Evolutionary conservation across 1,140 invertebrate genomes (phyloP), one percentile per base, ranked within the genome.

Genomic region (Drosophila ercepeae): DNA sequence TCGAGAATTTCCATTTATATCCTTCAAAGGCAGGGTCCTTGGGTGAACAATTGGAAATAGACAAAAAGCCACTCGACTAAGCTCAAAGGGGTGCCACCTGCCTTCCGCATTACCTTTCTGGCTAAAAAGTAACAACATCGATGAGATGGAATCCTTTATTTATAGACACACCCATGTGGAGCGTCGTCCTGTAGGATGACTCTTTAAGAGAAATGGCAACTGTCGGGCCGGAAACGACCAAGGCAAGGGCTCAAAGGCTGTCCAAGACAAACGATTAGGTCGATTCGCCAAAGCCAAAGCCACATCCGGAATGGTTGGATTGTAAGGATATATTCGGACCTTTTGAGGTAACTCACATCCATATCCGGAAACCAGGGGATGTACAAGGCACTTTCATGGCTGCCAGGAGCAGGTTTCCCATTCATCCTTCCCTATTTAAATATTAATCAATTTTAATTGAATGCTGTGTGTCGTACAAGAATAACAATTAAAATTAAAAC

Each of bases 151-250:
- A 32, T 32, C 8, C 29, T 32, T 32, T 32, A 32, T n/a, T 32
- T 32, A 32, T 32, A 32, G 29, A 32, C 53, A 55, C 16, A 54
- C 39, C 11, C 19, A 41, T 32, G 29, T 32, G 11, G 3, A 32
- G 29, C 29, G 11, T 1, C 29, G 29, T 9, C 29, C 9, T 3
- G 29, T 3, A 11, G 29, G 9, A n/a, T n/a, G n/a, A 9, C 29
- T 4, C 9, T 9, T 14, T 19, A 48, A 42, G n/a, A 16, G 14
- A 48, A 48, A 55, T 13, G 42, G 29, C 53, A n/a, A 19, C 7
- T 45, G 45, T 21, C 42, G 29, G 29, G 25, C 53, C 42, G 53
- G 53, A 55, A 55, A 32, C 53, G 25, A 55, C 23, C 23, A 19
- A 29, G 2, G 13, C 23, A 55, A 55, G 23, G 23, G 25, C 48